phyloP scores from a whole-genome alignment of 2,888 invertebrate species.

The Coleophora flavipennella region DNA sequence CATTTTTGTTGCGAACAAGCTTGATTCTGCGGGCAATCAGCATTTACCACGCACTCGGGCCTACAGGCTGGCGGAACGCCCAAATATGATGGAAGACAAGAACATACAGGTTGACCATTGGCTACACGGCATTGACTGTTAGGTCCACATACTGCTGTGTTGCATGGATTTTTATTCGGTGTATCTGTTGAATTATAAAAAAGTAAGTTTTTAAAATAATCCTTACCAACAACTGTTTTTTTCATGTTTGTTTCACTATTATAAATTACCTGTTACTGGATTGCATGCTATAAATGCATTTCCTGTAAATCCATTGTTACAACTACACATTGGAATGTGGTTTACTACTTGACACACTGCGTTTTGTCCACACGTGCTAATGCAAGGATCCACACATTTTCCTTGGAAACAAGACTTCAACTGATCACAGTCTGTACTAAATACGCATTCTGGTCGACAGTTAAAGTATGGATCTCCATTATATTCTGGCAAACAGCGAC shows the following conservation, averaged over 20 bases:
- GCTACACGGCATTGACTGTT: slow-evolving; percentile 77
- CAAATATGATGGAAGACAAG: slow-evolving; percentile 78
- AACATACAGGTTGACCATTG: slow-evolving; percentile 79
- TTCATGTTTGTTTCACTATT: not conserved
- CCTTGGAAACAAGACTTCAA: slow-evolving; percentile 80
- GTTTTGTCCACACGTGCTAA: slow-evolving; percentile 78
- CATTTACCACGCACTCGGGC: slow-evolving; percentile 81
- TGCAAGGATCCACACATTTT: slow-evolving; percentile 83
- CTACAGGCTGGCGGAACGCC: slow-evolving; percentile 82
- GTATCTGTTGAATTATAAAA: slow-evolving; percentile 26
- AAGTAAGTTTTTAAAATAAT: too few relatives aligned
- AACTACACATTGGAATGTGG: slow-evolving; percentile 79
- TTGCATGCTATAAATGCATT: slow-evolving; percentile 64
- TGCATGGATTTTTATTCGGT: slow-evolving; percentile 71
- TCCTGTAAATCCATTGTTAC: slow-evolving; percentile 76
- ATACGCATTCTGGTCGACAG: slow-evolving; percentile 85
- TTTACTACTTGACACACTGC: slow-evolving; percentile 75
- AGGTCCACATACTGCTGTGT: slow-evolving; percentile 81
- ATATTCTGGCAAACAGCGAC: slow-evolving; percentile 80
- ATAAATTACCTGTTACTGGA: slow-evolving; percentile 67
- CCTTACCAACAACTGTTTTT: slow-evolving; percentile 1
- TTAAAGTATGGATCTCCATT: slow-evolving; percentile 82
- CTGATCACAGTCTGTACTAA: slow-evolving; percentile 80
- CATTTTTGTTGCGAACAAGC: slow-evolving; percentile 83
- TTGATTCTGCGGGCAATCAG: slow-evolving; percentile 78